Evolutionary conservation across 2,797 vertebrate species (phyloP).

Genomic region (Bufotes viridis): DNA sequence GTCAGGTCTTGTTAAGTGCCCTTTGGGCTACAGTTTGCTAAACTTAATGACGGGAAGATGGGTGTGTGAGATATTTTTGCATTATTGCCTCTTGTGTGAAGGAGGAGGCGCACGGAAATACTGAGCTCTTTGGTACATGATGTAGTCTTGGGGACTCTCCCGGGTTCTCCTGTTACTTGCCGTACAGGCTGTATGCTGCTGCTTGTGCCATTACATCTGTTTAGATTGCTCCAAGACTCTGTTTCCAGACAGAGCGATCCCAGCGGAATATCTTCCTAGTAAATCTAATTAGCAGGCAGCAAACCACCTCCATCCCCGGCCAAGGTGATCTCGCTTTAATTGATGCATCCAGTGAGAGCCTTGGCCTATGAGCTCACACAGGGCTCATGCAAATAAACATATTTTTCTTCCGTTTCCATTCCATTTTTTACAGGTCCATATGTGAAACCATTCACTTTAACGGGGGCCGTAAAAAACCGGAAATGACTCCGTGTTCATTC

Average conservation of each 20-base stretch:
- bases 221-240: not conserved
- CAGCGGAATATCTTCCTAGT: slow-evolving; percentile 25
- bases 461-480: too few species aligned
- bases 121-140: not conserved
- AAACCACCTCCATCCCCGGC: not conserved
- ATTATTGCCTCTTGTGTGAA: not conserved
- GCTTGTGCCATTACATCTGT: slow-evolving; percentile 32
- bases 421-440: too few species aligned
- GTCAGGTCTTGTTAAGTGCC: not conserved
- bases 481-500: too few species aligned
- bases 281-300: slow-evolving; percentile 23
- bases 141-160: not conserved
- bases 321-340: slow-evolving; percentile 16
- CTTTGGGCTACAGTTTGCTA: not conserved
- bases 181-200: not conserved
- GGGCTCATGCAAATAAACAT: too few species aligned
- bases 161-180: slow-evolving; percentile 32
- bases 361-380: not conserved
- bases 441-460: too few species aligned
- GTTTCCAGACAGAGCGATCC: slow-evolving; percentile 38
- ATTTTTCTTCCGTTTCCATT: too few species aligned
- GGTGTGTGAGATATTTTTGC: not conserved
- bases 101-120: not conserved
- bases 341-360: not conserved
- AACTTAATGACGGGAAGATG: not conserved